These are phyloP conservation scores for Lamellibrachia luymesi DNA, from an alignment of 1,140 invertebrate genomes.

Conservation along the genomic window DNA sequence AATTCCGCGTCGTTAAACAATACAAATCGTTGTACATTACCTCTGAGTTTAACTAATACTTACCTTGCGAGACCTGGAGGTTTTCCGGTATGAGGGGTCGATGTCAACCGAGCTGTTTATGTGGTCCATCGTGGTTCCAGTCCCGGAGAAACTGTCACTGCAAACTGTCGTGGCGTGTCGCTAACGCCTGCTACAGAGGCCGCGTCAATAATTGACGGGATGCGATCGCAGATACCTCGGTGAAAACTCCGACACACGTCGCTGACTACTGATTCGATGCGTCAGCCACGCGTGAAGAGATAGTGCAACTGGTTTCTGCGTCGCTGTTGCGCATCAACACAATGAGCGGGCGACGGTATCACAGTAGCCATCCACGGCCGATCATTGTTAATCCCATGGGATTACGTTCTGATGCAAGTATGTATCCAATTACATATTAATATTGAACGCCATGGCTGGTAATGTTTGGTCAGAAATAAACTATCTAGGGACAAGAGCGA, in stretches of 20 bases:
- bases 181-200: background rate
- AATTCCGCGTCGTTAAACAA: too few species aligned
- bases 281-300: background rate
- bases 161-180: background rate
- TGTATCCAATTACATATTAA: background rate
- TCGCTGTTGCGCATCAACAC: background rate
- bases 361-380: too few species aligned
- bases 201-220: background rate
- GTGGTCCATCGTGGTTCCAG: background rate
- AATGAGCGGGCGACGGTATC: background rate
- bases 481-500: background rate
- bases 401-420: background rate
- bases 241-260: background rate
- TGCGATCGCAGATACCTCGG: too few species aligned
- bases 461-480: background rate
- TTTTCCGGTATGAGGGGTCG: background rate
- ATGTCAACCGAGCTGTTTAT: background rate
- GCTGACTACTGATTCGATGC: background rate
- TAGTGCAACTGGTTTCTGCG: background rate
- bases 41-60: background rate
- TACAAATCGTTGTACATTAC: too few species aligned
- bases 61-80: background rate
- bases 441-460: too few species aligned
- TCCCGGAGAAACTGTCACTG: background rate
- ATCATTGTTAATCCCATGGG: background rate